These are phyloP conservation scores for rat (Rattus norvegicus) DNA, from an alignment of 2,113 vertebrate species.

Conservation along the genomic window DNA sequence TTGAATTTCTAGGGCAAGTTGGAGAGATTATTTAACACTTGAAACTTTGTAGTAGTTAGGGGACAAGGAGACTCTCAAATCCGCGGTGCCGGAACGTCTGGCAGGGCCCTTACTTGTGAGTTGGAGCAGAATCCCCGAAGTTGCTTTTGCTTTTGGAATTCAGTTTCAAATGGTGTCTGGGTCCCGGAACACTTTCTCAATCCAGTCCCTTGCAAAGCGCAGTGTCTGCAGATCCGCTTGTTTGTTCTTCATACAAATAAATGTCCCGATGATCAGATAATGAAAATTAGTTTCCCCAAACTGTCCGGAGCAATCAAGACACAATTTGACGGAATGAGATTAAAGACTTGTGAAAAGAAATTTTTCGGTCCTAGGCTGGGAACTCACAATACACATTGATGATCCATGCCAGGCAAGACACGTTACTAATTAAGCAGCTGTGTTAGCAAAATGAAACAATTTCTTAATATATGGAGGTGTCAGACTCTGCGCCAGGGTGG, in stretches of 20 bases:
- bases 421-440: constrained; percentile 77
- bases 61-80: constrained; percentile 54
- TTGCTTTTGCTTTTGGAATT: background rate
- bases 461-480: constrained; percentile 69
- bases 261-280: constrained; percentile 77
- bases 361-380: constrained; percentile 78
- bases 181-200: background rate
- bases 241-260: constrained; percentile 74
- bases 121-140: background rate
- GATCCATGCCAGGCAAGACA: constrained; percentile 78
- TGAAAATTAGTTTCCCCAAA: constrained; percentile 80
- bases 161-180: background rate
- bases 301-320: constrained; percentile 80
- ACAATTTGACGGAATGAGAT: constrained; percentile 83
- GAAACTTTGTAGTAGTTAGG: constrained; percentile 66
- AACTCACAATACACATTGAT: constrained; percentile 78
- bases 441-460: constrained; percentile 54
- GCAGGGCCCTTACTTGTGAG: background rate
- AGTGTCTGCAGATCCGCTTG: constrained; percentile 24
- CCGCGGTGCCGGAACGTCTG: constrained; percentile 39
- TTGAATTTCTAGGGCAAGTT: constrained; percentile 84
- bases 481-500: background rate
- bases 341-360: constrained; percentile 83
- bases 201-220: constrained; percentile 23
- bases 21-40: constrained; percentile 83